These are phyloP conservation scores for Ashinkailepas kermadecensis DNA, from an alignment of 2,888 invertebrate genomes.

Conservation along the genomic window DNA sequence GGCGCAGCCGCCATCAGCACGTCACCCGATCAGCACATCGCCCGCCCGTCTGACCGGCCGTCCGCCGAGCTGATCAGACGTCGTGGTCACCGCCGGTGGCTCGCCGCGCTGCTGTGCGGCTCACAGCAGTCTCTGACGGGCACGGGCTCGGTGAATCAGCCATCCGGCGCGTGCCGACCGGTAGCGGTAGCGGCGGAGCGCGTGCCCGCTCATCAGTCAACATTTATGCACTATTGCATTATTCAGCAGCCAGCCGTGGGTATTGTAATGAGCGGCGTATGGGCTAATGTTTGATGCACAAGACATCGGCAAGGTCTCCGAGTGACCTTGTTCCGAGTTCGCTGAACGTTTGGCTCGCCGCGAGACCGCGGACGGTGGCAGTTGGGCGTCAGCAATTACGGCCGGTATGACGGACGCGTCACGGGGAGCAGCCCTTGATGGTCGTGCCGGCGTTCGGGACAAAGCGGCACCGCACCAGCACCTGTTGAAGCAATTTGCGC, in stretches of 20 bases:
- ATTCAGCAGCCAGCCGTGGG: conserved; percentile 5
- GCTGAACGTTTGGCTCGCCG: neutral
- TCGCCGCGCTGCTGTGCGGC: too few species aligned
- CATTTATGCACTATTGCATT: conserved; percentile 20
- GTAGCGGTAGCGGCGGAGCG: neutral
- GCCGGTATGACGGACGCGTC: neutral
- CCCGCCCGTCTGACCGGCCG: too few species aligned
- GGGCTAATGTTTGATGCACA: conserved; percentile 17
- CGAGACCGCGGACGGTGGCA: neutral
- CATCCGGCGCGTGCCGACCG: neutral
- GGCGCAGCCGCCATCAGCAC: too few species aligned
- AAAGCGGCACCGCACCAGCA: neutral
- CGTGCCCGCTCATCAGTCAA: conserved; percentile 6
- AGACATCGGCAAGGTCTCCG: neutral
- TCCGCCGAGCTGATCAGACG: too few species aligned
- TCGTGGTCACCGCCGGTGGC: too few species aligned
- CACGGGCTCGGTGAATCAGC: too few species aligned
- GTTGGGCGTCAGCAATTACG: neutral
- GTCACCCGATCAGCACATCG: too few species aligned
- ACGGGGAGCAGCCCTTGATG: neutral
- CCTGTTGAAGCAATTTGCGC: neutral
- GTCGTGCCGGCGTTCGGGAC: neutral
- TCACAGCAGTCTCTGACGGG: too few species aligned
- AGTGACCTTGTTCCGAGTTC: neutral
- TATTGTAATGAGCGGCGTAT: neutral